Evolutionary conservation across 1,140 invertebrate genomes (phyloP), one percentile per base, ranked within the genome.

Genomic region (Pseudachorutes palmiensis): DNA sequence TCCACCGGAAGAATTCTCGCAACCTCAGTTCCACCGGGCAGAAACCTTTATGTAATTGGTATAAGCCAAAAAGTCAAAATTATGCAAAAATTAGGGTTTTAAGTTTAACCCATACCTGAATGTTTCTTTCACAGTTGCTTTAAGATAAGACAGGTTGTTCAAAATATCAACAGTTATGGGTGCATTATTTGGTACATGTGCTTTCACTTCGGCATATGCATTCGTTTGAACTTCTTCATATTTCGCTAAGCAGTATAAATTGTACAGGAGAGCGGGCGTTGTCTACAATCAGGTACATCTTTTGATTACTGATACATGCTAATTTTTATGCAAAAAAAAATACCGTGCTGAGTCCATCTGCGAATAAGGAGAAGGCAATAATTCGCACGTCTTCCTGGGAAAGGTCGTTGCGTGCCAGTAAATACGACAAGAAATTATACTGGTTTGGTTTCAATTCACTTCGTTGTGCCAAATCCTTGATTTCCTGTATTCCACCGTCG

Each of bases 81-180:
- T 57, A n/a, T 57, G 3, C 14, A 63, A 63, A 32, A 55, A 28
- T 48, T 24, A 24, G 45, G 24, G 22, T 1, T 48, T 16, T 48
- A 49, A 22, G n/a, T 55, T 19, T 41, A 41, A 19, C 36, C 36
- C 36, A 9, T 55, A 82, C 81, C 82, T 77, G 69, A 85, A 82
- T 2, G 80, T 78, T 78, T 86, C 84, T 69, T 84, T 85, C 0
- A 86, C 76, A 70, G 80, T 81, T 12, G 83, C 83, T 76, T 83
- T 83, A 1, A 84, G 74, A 66, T 82, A 83, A 0, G 76, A 72
- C 60, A 82, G 64, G 51, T 77, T 74, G 51, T 77, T 76, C 2
- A 84, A 65, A 12, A 69, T 70, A 9, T 79, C 74, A 14, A 74
- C 64, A 33, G 78, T 81, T 12, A 83, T 70, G 62, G 64, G 57